Evolutionary conservation across 2,888 invertebrate genomes (phyloP), one percentile per base, ranked within the genome.

Genomic region (Hyposoter didymator): DNA sequence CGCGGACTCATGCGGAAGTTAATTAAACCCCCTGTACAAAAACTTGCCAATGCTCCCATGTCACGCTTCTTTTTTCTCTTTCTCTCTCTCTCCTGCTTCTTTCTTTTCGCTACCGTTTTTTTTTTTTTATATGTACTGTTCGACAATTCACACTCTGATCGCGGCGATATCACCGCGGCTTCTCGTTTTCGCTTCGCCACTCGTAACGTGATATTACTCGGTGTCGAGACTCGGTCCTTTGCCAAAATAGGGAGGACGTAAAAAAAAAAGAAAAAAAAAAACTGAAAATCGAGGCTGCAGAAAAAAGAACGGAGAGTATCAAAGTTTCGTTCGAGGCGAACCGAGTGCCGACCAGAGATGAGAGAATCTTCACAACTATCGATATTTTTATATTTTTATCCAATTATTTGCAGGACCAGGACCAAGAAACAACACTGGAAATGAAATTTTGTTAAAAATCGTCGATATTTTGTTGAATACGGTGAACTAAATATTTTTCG

Each of bases 1-100:
- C 52, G 14, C 59, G 28, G 74, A 67, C 76, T 80, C 80, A 83
- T 69, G 85, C 85, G 85, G 85, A 85, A 85, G 83, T 85, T 83
- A 83, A 85, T 78, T 85, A 83, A 80, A 85, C 83, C 80, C 80
- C 67, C 52, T 59, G 55, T 69, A 78, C 85, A 85, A 85, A 85
- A 85, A 85, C 72, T 62, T 43, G 67, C 73, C 83, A 79, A 79
- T 82, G 79, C 79, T 80, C 72, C 39, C 70, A 78, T 67, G 78
- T 81, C 80, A 72, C 66, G 45, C 39, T 85, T 67, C 28, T 84
- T 75, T 35, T 45, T 73, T 10, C 43, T 35, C 62, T 55, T 72
- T 28, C 28, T 66, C 39, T 22, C 73, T 39, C 32, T 49, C 14
- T 47, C 19, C 12, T 12, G 32, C n/a, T n/a, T 59, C 28, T 28